Evolutionary conservation across 92 coral and sea anemone species (phyloP).

Genomic region (Phenganax marumi): DNA sequence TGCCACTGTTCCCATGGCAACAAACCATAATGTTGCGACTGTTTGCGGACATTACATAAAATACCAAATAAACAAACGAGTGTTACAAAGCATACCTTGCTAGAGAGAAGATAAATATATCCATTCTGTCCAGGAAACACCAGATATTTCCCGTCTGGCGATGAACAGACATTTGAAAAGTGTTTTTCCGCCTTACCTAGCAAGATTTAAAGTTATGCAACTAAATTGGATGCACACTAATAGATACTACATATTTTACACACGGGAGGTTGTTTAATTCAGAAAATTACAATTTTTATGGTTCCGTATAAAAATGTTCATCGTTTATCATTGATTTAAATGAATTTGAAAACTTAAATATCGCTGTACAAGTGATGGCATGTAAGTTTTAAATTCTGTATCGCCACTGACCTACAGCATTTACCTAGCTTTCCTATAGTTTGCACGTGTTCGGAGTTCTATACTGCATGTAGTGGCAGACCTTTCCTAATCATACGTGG

Average conservation of each 20-base stretch:
- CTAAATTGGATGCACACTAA: neutral
- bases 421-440: too few species aligned
- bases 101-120: slow-evolving; percentile 76
- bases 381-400: too few species aligned
- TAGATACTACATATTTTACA: neutral
- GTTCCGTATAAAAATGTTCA: neutral
- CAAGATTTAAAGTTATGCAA: neutral
- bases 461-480: too few species aligned
- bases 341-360: too few species aligned
- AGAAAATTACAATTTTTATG: neutral
- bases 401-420: too few species aligned
- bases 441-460: too few species aligned
- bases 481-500: too few species aligned
- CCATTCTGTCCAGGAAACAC: slow-evolving; percentile 83
- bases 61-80: neutral
- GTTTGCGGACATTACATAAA: too few species aligned
- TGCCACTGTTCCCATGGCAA: too few species aligned
- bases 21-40: too few species aligned
- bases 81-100: slow-evolving; percentile 61
- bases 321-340: too few species aligned
- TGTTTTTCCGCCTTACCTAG: slow-evolving; percentile 76
- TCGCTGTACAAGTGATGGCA: too few species aligned
- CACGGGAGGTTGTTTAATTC: neutral
- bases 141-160: slow-evolving; percentile 90
- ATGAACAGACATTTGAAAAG: slow-evolving; percentile 72